A percentile compares a stretch with the other conserved stretches of the same genome.
Evolutionary conservation across 2,113 vertebrate species (phyloP).

Genomic region (Callorhinus ursinus): DNA sequence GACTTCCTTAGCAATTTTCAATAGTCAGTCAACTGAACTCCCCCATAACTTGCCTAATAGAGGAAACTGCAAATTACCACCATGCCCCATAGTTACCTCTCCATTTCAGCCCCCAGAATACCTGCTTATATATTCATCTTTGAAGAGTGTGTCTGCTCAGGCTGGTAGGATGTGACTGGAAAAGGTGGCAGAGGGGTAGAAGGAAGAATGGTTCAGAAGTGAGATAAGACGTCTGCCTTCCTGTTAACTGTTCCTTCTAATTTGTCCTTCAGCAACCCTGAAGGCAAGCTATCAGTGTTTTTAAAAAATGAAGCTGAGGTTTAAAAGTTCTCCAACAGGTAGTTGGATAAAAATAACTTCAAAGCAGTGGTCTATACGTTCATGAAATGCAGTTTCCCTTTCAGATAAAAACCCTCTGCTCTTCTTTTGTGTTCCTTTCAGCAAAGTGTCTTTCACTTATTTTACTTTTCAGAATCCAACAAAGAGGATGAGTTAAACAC

Average conservation of each 20-base stretch:
- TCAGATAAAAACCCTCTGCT: background rate
- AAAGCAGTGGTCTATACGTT: background rate
- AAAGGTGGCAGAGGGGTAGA: background rate
- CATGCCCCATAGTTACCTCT: background rate
- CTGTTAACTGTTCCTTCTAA: background rate
- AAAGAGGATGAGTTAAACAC: background rate
- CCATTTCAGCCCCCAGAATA: background rate
- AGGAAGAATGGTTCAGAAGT: background rate
- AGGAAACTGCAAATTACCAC: constrained; percentile 46
- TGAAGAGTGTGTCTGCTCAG: background rate
- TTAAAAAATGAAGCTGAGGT: constrained; percentile 32
- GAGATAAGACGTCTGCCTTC: background rate
- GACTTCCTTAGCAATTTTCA: constrained; percentile 53
- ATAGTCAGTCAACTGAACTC: constrained; percentile 46
- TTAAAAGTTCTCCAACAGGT: constrained; percentile 41
- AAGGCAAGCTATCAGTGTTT: background rate
- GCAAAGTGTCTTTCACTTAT: constrained; percentile 3
- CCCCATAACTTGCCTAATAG: constrained; percentile 11
- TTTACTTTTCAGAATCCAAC: constrained; percentile 35
- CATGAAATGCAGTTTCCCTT: constrained; percentile 27
- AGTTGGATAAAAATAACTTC: constrained; percentile 60
- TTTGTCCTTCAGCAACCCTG: background rate
- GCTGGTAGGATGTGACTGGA: background rate
- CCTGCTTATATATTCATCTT: background rate
- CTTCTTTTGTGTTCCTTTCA: constrained; percentile 25